A percentile compares a stretch with the other conserved stretches of the same genome.
phyloP scores from a whole-genome alignment of 2,888 invertebrate genomes.

The Podotricha telesiphe region DNA sequence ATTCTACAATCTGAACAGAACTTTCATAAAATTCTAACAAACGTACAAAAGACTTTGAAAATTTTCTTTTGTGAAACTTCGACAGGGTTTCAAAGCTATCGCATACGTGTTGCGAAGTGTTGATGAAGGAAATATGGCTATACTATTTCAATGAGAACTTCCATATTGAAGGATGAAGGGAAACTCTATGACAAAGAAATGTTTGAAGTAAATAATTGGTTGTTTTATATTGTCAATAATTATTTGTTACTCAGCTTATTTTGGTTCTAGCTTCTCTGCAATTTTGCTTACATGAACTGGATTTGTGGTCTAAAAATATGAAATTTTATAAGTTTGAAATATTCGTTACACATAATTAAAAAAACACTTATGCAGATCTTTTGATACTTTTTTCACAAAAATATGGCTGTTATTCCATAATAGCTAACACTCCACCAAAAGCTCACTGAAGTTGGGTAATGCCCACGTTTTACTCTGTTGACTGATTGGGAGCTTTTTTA shows the following conservation, averaged over 20 bases:
- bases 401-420: too few relatives aligned
- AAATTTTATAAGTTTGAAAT: too few relatives aligned
- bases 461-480: too few relatives aligned
- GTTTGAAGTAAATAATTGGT: background rate
- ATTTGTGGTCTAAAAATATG: too few relatives aligned
- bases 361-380: too few relatives aligned
- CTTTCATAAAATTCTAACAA: conserved; percentile 10
- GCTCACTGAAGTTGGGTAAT: too few relatives aligned
- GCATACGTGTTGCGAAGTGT: background rate
- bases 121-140: conserved; percentile 20
- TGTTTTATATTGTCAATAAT: background rate
- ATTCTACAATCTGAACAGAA: background rate
- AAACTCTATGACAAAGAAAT: background rate
- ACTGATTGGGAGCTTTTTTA: too few relatives aligned
- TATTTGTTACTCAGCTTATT: background rate
- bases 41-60: conserved; percentile 15
- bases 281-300: background rate
- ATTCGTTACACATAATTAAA: too few relatives aligned
- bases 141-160: background rate
- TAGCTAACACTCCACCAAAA: too few relatives aligned
- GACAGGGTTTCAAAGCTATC: conserved; percentile 12
- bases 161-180: background rate
- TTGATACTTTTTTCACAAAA: too few relatives aligned
- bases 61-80: background rate
- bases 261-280: background rate